Evolutionary conservation across 1,140 invertebrate genomes (phyloP), one percentile per base, ranked within the genome.

Genomic region (Platyscapa corneri): DNA sequence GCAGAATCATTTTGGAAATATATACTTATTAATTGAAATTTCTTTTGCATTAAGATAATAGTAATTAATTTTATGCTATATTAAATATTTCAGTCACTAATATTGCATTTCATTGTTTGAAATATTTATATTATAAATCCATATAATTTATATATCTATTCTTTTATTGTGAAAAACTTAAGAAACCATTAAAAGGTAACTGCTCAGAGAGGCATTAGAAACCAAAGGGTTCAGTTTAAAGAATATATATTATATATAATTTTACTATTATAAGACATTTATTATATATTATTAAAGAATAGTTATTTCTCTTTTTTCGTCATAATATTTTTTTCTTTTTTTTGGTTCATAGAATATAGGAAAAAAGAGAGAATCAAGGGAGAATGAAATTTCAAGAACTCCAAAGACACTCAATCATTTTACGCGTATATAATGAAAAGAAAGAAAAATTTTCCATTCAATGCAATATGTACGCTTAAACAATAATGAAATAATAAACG

Each of bases 261-360:
- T 77, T 34, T 34, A 75, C 37, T 60, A 30, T 65, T 67, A 78
- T 39, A 65, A 46, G 42, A 84, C 82, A 84, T 64, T 76, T 76
- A 84, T 83, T 76, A 64, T 76, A 67, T 75, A 46, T 65, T 64
- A 76, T 74, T 77, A 76, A 82, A 82, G 81, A 74, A 82, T 82
- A 60, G 34, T 75, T 72, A 77, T 67, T 83, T 76, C 37, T 75
- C 23, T 67, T 80, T 46, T 60, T n/a, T 60, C 23, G 12, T 42
- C 46, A 27, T 67, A 37, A n/a, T 79, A n/a, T 78, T 5, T 74
- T 78, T 3, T 74, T 42, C 49, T 82, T 72, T 32, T 70, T 82
- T 82, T 82, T 82, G 81, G 81, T 82, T 82, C 67, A 56, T n/a
- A 27, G 49, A 56, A 23, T 60, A 39, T 70, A 70, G 60, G 32